Percentiles rank a stretch among this genome's conserved stretches.
Conservation (phyloP, 2,113 vertebrate species). For the Passer montanus region DNA sequence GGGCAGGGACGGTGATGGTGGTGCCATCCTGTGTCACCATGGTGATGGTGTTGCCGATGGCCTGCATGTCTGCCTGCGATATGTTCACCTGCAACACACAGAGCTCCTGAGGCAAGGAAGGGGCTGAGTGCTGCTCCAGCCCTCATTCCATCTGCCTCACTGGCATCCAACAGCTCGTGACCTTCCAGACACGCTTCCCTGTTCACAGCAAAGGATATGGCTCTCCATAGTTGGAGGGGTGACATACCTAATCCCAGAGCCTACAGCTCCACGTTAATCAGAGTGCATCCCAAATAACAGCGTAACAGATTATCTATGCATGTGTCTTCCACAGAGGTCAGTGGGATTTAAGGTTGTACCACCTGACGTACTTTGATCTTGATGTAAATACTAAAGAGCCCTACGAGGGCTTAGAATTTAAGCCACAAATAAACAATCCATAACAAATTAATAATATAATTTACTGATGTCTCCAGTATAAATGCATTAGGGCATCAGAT, state of each 20-base stretch:
- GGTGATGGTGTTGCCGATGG: slow-evolving; percentile 93
- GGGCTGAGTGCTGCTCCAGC: neutral
- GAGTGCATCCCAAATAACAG: neutral
- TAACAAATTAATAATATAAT: neutral
- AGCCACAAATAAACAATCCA: neutral
- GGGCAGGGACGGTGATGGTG: slow-evolving; percentile 94
- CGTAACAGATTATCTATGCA: neutral
- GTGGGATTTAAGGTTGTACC: neutral
- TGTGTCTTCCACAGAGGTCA: neutral
- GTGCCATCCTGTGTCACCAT: slow-evolving; percentile 99
- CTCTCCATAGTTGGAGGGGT: neutral
- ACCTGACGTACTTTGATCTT: slow-evolving; percentile 2
- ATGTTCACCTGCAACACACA: slow-evolving; percentile 88
- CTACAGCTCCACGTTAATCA: neutral
- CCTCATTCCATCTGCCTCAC: neutral
- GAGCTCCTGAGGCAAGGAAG: neutral
- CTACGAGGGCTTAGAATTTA: neutral
- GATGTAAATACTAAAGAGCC: neutral
- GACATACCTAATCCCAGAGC: neutral
- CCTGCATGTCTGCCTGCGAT: slow-evolving; percentile 93
- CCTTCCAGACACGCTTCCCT: neutral
- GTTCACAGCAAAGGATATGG: neutral
- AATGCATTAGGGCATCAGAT: neutral
- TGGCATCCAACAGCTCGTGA: neutral
- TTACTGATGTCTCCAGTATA: neutral